A percentile compares a stretch with the other conserved stretches of the same genome.
Conservation (phyloP, 2,797 vertebrate species). For the Pipistrellus nathusii region DNA sequence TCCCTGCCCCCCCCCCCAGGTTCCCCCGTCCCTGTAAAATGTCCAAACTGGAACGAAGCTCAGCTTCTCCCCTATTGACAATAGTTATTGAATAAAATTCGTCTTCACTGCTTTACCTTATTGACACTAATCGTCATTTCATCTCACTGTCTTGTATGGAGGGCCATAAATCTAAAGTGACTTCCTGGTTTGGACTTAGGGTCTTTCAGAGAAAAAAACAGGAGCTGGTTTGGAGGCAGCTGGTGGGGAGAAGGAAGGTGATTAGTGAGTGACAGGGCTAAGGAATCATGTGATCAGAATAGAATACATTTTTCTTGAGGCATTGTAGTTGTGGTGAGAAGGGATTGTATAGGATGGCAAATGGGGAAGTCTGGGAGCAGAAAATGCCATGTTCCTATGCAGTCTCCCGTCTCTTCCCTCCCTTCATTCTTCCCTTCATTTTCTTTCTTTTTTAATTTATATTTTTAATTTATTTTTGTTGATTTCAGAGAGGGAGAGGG, state of each 20-base stretch:
- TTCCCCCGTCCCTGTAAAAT: neutral
- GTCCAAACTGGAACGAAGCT: neutral
- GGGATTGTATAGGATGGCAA: neutral
- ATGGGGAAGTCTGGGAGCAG: neutral
- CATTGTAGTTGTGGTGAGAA: neutral
- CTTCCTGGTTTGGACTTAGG: neutral
- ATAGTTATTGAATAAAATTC: neutral
- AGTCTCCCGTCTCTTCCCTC: neutral
- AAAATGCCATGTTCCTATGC: neutral
- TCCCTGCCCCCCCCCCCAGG: neutral
- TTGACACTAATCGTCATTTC: neutral
- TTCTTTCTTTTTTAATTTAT: neutral
- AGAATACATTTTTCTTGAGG: slow-evolving; percentile 17
- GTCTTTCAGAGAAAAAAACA: slow-evolving; percentile 20
- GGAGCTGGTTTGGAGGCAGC: neutral
- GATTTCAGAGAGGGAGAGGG: too few species aligned
- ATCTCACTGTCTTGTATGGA: neutral
- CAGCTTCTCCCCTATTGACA: neutral
- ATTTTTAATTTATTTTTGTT: too few species aligned
- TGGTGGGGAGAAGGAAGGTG: neutral
- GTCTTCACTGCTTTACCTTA: neutral
- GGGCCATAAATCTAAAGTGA: neutral
- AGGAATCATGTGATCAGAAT: neutral
- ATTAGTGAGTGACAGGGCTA: neutral
- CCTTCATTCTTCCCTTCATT: neutral